phyloP scores from a whole-genome alignment of 2,113 vertebrate genomes.

The Coracopsis vasa region DNA sequence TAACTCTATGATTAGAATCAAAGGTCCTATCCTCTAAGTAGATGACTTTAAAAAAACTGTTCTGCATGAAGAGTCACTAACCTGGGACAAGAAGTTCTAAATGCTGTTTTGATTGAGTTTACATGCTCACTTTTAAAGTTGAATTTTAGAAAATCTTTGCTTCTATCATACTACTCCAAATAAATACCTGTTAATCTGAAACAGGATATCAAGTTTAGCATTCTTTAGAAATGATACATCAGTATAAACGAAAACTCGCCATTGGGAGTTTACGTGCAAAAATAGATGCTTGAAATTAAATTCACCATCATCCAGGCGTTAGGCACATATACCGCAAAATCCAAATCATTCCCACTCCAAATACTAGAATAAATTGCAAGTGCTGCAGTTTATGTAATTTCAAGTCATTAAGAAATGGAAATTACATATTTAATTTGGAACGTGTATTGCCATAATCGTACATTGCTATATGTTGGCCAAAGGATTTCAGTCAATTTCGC shows the following conservation, averaged over 20 bases:
- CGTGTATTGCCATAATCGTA: neutral
- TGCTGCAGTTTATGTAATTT: slow-evolving; percentile 14
- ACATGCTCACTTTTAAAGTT: slow-evolving; percentile 71
- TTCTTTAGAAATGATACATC: slow-evolving; percentile 16
- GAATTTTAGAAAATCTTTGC: slow-evolving; percentile 72
- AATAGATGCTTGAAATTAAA: slow-evolving; percentile 22
- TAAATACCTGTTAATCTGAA: slow-evolving; percentile 73
- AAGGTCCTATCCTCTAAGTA: slow-evolving; percentile 65
- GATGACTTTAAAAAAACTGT: slow-evolving; percentile 22
- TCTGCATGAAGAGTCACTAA: slow-evolving; percentile 64
- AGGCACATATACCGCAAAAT: slow-evolving; percentile 38
- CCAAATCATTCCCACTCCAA: slow-evolving; percentile 15
- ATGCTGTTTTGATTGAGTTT: slow-evolving; percentile 70
- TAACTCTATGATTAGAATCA: slow-evolving; percentile 58
- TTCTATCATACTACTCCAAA: slow-evolving; percentile 71
- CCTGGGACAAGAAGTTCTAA: slow-evolving; percentile 70
- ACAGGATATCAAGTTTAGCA: slow-evolving; percentile 71
- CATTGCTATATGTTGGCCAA: neutral
- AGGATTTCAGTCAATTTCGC: slow-evolving; percentile 36
- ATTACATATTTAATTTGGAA: slow-evolving; percentile 12
- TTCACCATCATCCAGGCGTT: neutral
- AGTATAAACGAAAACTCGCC: slow-evolving; percentile 34
- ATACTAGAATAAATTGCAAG: slow-evolving; percentile 16
- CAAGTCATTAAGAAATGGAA: slow-evolving; percentile 38
- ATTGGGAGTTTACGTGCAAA: slow-evolving; percentile 46